phyloP scores from a whole-genome alignment of 1,140 invertebrate genomes.

The Hestina assimilis region DNA sequence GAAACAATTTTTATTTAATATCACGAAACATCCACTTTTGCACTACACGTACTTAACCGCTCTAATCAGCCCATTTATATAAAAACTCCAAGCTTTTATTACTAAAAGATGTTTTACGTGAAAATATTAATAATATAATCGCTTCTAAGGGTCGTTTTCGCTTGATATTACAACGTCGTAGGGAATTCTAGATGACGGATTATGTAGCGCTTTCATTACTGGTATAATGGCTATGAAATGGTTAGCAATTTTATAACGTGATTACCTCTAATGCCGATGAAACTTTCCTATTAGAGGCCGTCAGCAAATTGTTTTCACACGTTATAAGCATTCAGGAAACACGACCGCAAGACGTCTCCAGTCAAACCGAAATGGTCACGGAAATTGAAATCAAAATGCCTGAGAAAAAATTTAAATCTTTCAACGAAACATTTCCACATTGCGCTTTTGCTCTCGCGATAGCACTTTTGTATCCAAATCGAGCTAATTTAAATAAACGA shows the following conservation, averaged over 20 bases:
- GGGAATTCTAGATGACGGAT: slow-evolving; percentile 19
- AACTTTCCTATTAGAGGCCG: slow-evolving; percentile 31
- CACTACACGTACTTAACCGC: no score
- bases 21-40: no score
- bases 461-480: slow-evolving; percentile 51
- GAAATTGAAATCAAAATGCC: slow-evolving; percentile 2
- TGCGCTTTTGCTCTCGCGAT: slow-evolving; percentile 53
- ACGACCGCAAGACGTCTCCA: slow-evolving; percentile 13
- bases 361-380: slow-evolving; percentile 7
- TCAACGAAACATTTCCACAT: slow-evolving; percentile 54
- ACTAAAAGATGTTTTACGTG: no score
- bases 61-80: no score
- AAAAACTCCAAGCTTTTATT: no score
- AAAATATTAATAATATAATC: no score
- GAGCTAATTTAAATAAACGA: slow-evolving; percentile 30
- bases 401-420: slow-evolving; percentile 44
- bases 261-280: slow-evolving; percentile 35
- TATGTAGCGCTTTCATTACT: slow-evolving; percentile 24
- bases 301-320: slow-evolving; percentile 22
- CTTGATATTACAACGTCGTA: slow-evolving; percentile 11
- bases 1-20: no score
- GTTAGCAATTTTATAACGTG: slow-evolving; percentile 35
- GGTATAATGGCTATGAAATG: slow-evolving; percentile 31
- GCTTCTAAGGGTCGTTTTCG: no score
- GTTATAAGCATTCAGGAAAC: slow-evolving; percentile 5